These are phyloP conservation scores for Peromyscus eremicus DNA, from an alignment of 2,797 vertebrate species.

Conservation along the genomic window DNA sequence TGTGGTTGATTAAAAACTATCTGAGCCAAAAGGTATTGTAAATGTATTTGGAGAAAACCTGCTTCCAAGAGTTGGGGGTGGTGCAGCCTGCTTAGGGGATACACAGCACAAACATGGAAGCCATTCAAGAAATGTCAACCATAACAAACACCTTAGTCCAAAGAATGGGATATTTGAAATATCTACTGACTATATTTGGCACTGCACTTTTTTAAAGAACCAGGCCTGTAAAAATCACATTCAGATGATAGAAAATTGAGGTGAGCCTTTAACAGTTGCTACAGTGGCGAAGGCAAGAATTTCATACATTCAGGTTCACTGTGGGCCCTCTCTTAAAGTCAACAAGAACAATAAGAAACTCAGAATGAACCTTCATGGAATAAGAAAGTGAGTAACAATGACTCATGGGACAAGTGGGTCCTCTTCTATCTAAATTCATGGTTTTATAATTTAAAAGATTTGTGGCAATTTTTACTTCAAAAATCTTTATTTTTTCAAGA, in stretches of 20 bases:
- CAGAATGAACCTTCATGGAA: neutral
- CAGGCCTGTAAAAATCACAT: slow-evolving; percentile 4
- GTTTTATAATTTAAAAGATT: slow-evolving; percentile 23
- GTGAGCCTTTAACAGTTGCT: slow-evolving; percentile 2
- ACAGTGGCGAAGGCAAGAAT: neutral
- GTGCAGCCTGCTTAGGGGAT: neutral
- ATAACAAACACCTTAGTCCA: slow-evolving; percentile 41
- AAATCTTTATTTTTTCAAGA: neutral
- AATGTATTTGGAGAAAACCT: slow-evolving; percentile 61
- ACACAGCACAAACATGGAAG: slow-evolving; percentile 35
- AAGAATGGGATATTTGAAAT: slow-evolving; percentile 59
- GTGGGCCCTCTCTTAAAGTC: neutral
- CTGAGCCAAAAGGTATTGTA: slow-evolving; percentile 35
- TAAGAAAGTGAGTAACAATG: neutral
- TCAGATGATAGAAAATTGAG: slow-evolving; percentile 22
- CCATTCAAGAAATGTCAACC: slow-evolving; percentile 58
- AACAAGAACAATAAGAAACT: neutral
- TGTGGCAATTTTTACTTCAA: neutral
- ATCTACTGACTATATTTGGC: slow-evolving; percentile 4
- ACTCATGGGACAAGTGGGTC: neutral
- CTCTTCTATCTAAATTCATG: neutral
- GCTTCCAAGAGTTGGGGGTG: neutral
- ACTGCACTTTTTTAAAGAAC: slow-evolving; percentile 10
- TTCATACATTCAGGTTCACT: neutral
- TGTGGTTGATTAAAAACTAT: slow-evolving; percentile 56